Evolutionary conservation across 2,888 invertebrate species (phyloP), one percentile per base, ranked within the genome.

Genomic region (Xanthorhoe designata): DNA sequence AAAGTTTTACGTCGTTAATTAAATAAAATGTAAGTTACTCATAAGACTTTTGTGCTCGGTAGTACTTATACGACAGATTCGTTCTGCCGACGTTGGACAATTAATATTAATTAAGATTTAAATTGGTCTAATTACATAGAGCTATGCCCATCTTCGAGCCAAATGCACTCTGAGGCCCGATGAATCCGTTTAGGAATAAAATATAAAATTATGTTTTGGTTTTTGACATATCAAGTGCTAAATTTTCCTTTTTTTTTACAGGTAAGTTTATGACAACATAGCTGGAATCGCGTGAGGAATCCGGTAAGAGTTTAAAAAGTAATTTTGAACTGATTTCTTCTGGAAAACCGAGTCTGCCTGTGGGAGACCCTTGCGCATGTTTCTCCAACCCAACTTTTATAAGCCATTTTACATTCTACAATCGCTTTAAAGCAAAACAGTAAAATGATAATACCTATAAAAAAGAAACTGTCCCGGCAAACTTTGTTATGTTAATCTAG

Each of bases 21-120:
- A 72, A 81, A 82, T 82, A 81, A 82, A 82, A 79, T 78, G 75
- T 75, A 76, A 78, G 73, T 75, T 75, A 61, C 65, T 70, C 67
- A 65, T 65, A 61, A 62, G 64, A 67, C 64, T 71, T 71, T 71
- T 90, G 81, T 82, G 76, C 83, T 69, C 80, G 84, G 80, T 80
- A 76, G 88, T 91, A 88, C 89, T 85, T 87, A 83, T 86, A 88
- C 90, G 89, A 88, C 90, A 90, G 91, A 92, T 92, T 92, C 91
- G 90, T 90, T 89, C 90, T 88, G 88, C 89, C 89, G 89, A 88
- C 91, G 88, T 89, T 84, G 82, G 84, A 92, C 92, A 93, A 93
- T 93, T 93, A 92, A 92, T 93, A 93, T 91, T 92, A 93, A 92
- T 93, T 93, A 92, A 90, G 91, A 93, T 92, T 92, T 93, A 92